Evolutionary conservation across 2,888 invertebrate species (phyloP).

Genomic region (Eurytoma adleriae): DNA sequence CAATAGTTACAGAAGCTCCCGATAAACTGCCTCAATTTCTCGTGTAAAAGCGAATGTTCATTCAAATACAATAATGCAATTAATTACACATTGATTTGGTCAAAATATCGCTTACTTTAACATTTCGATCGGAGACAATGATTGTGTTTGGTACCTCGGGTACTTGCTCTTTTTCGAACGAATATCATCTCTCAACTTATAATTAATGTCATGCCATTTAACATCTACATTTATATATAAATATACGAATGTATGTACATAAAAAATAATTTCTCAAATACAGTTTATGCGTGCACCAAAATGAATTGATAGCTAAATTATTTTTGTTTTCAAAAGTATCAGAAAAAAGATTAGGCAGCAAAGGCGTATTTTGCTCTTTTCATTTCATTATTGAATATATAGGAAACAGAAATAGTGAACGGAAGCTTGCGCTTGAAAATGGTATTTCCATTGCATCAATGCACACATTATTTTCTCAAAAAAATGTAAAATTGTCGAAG

Average conservation of each 20-base stretch:
- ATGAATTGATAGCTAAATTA: constrained; percentile 12
- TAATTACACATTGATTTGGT: constrained; percentile 26
- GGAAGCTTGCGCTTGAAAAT: background rate
- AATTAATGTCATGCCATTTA: constrained; percentile 52
- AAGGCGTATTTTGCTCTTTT: constrained; percentile 1
- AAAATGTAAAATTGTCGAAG: constrained; percentile 48
- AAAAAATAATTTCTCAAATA: constrained; percentile 39
- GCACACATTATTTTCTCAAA: constrained; percentile 18
- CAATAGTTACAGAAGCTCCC: constrained; percentile 25
- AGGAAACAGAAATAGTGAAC: constrained; percentile 17
- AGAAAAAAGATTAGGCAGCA: constrained; percentile 17
- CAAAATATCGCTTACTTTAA: constrained; percentile 31
- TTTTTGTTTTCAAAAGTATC: constrained; percentile 4
- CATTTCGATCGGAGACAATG: constrained; percentile 27
- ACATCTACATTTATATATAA: constrained; percentile 38
- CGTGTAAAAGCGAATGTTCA: constrained; percentile 5
- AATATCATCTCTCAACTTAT: constrained; percentile 29
- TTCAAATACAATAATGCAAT: constrained; percentile 29
- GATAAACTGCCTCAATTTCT: constrained; percentile 30
- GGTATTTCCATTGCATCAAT: constrained; percentile 10
- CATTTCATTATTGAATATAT: constrained; percentile 17
- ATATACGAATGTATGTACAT: constrained; percentile 45
- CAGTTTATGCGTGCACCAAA: constrained; percentile 24
- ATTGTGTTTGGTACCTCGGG: constrained; percentile 47
- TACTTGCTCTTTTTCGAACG: constrained; percentile 27